Evolutionary conservation across 1,140 invertebrate species (phyloP).

Genomic region (Drosophila oshimai): DNA sequence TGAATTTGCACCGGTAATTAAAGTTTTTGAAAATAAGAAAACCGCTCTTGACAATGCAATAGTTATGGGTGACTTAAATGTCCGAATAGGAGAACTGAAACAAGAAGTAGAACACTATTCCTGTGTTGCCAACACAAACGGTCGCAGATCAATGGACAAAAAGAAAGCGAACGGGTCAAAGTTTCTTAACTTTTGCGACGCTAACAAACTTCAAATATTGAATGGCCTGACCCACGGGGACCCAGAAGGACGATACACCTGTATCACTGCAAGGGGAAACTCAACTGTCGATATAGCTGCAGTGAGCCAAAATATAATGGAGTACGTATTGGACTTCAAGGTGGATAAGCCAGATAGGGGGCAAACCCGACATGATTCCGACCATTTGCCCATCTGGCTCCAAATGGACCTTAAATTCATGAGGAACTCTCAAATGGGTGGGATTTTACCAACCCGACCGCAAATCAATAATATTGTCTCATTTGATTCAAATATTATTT

Average conservation of each 20-base stretch:
- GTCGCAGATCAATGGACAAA: not conserved
- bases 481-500: not conserved
- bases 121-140: conserved; percentile 10
- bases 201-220: not conserved
- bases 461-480: not conserved
- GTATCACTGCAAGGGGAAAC: not conserved
- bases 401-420: not conserved
- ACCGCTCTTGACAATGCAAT: not conserved
- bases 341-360: not conserved
- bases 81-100: conserved; percentile 10
- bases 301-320: conserved; percentile 1
- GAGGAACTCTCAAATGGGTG: not conserved
- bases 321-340: not conserved
- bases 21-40: not conserved
- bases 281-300: conserved; percentile 12
- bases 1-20: not conserved
- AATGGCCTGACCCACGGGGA: conserved; percentile 16
- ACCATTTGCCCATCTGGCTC: conserved; percentile 18
- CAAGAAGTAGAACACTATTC: not conserved
- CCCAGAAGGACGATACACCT: not conserved
- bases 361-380: conserved; percentile 2
- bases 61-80: conserved; percentile 11
- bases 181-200: not conserved
- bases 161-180: not conserved
- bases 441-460: not conserved